Conservation (phyloP, 2,113 vertebrate genomes). For the Copsychus sechellarum region DNA sequence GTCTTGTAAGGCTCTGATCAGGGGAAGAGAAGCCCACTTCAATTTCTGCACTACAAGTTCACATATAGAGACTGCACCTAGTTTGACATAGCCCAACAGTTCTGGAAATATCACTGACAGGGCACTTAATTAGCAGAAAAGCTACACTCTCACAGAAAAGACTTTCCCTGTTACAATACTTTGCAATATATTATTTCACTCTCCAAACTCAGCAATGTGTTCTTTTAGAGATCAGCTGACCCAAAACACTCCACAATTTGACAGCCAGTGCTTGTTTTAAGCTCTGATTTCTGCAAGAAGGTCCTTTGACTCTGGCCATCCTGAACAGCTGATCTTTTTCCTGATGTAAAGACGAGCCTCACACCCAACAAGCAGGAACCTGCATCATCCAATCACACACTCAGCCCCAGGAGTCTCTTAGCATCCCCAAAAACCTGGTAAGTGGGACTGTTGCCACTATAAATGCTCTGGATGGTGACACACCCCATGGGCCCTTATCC, state of each 20-base stretch:
- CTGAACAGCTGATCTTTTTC: neutral
- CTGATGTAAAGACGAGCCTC: fast-evolving
- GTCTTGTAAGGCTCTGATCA: neutral
- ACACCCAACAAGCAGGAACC: neutral
- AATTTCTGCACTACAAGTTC: neutral
- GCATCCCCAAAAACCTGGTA: neutral
- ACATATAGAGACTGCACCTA: neutral
- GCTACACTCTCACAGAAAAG: neutral
- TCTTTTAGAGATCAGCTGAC: neutral
- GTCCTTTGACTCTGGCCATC: neutral
- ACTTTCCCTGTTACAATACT: neutral
- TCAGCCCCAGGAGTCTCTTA: neutral
- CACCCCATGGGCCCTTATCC: neutral
- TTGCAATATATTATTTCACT: neutral
- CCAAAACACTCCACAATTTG: neutral
- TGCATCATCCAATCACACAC: neutral
- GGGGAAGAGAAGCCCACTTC: neutral
- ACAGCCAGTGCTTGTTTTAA: neutral
- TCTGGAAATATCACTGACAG: neutral
- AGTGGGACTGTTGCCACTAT: neutral
- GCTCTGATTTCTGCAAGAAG: neutral
- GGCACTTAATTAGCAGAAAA: neutral
- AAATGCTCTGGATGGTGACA: neutral
- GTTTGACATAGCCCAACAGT: neutral
- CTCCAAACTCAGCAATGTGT: neutral